A percentile compares a stretch with the other conserved stretches of the same genome.
Evolutionary conservation across 1,140 invertebrate genomes (phyloP).

Genomic region (Drosophila teissieri): DNA sequence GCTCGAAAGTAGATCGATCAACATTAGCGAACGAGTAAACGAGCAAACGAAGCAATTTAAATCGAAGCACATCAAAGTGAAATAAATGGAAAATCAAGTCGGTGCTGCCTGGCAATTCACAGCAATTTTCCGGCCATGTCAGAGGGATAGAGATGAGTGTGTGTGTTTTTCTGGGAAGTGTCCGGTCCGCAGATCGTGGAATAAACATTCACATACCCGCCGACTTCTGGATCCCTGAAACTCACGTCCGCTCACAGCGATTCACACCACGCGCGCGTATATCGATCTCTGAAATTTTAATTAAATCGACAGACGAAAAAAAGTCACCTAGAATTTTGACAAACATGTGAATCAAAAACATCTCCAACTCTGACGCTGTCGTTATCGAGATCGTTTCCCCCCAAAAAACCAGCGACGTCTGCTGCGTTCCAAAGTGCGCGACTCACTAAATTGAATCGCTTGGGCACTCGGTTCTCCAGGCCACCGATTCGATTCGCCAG

Average conservation of each 20-base stretch:
- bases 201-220: slow-evolving; percentile 4
- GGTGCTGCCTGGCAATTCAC: slow-evolving; percentile 1
- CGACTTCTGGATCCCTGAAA: neutral
- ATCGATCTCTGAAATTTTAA: slow-evolving; percentile 11
- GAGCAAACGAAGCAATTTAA: slow-evolving; percentile 26
- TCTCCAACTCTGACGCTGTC: slow-evolving; percentile 18
- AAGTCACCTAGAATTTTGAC: slow-evolving; percentile 59
- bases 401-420: slow-evolving; percentile 37
- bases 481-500: slow-evolving; percentile 3
- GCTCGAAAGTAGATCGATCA: slow-evolving; percentile 42
- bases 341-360: slow-evolving; percentile 51
- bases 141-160: neutral
- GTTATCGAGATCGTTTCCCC: slow-evolving; percentile 10
- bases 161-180: neutral
- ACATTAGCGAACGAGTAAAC: slow-evolving; percentile 26
- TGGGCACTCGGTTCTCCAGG: slow-evolving; percentile 10
- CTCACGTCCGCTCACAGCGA: neutral
- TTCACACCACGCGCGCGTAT: neutral
- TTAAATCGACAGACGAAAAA: slow-evolving; percentile 17
- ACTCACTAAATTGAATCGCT: slow-evolving; percentile 35
- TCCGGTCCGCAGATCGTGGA: neutral
- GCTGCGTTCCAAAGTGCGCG: slow-evolving; percentile 39
- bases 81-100: slow-evolving; percentile 1
- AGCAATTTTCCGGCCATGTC: neutral
- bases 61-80: slow-evolving; percentile 10